Percentiles rank a stretch among this genome's conserved stretches.
These are phyloP conservation scores for Chaetura pelagica DNA, from an alignment of 2,113 vertebrate genomes.

Conservation along the genomic window DNA sequence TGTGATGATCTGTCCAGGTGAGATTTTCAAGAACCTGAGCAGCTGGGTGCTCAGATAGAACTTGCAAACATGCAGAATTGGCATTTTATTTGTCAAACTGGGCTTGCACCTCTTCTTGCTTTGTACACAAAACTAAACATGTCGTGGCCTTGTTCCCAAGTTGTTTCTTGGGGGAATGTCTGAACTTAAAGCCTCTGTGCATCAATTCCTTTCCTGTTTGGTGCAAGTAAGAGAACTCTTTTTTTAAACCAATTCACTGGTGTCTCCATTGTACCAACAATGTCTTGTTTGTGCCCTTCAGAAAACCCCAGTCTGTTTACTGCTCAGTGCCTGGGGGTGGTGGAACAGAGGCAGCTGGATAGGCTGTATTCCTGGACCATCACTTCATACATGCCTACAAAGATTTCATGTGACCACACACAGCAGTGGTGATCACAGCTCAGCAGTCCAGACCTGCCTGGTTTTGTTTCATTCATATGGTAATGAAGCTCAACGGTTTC, in stretches of 20 bases:
- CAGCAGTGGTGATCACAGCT: neutral
- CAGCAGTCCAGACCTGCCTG: neutral
- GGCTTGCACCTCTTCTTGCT: neutral
- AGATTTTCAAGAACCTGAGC: neutral
- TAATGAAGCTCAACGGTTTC: neutral
- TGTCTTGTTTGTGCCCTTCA: neutral
- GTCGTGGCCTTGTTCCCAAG: neutral
- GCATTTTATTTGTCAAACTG: neutral
- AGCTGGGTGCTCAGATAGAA: neutral
- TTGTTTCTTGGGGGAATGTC: neutral
- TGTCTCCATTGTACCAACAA: neutral
- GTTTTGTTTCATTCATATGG: neutral
- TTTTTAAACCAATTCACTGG: neutral
- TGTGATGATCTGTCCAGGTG: neutral
- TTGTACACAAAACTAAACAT: neutral
- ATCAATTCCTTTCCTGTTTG: neutral
- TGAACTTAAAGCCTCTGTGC: neutral
- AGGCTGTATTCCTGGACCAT: neutral
- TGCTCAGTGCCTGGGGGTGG: neutral
- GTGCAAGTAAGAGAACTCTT: neutral
- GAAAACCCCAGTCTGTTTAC: neutral
- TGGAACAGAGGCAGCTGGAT: neutral
- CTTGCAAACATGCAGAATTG: neutral
- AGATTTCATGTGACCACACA: neutral
- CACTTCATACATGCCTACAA: neutral